Base-by-base conservation (phyloP, 2,888 invertebrate genomes). In the Teleiodes luculella region DNA sequence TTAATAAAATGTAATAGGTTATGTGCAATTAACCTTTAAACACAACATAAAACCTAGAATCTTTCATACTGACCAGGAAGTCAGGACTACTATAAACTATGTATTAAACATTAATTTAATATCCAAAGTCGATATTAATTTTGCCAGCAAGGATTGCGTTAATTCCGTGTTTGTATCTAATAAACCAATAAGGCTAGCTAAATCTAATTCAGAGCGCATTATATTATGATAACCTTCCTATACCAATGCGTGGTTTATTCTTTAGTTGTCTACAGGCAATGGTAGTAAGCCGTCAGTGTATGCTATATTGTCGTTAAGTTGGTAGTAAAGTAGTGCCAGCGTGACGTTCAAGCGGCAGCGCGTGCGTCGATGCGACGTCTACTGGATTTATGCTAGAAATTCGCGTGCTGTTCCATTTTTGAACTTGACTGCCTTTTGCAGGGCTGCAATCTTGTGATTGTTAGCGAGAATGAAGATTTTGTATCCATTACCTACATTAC, bases 81-180 rank as follows among this genome's bases (percentile, higher is more conserved):
- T 24, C 24, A 24, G 24, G 6, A 24, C 24, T 24, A 24, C 24
- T 24, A 24, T 24, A 24, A 24, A 24, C 6, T 6, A 24, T 24
- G 24, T 24, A 24, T 24, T 41, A 18, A 41, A 41, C 18, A 11
- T 4, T 41, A 41, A 41, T 41, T 37, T 41, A 41, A 41, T 41
- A 41, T 30, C 24, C 16, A 41, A 14, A 41, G 31, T 50, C 30
- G 43, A 43, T 45, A 50, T 45, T 45, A 30, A 45, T 45, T 45
- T 28, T 28, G 28, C 14, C 24, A 37, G 33, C n/a, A n/a, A 10
- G 36, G 50, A 35, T 45, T 66, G 63, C 62, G 72, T 76, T 76
- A 75, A 76, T 76, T 70, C 76, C 70, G 70, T 68, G 72, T 72
- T 75, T 72, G 74, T 77, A 70, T 70, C 65, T 77, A 76, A 75